phyloP scores from a whole-genome alignment of 2,797 vertebrate species.

The Valencia hispanica region DNA sequence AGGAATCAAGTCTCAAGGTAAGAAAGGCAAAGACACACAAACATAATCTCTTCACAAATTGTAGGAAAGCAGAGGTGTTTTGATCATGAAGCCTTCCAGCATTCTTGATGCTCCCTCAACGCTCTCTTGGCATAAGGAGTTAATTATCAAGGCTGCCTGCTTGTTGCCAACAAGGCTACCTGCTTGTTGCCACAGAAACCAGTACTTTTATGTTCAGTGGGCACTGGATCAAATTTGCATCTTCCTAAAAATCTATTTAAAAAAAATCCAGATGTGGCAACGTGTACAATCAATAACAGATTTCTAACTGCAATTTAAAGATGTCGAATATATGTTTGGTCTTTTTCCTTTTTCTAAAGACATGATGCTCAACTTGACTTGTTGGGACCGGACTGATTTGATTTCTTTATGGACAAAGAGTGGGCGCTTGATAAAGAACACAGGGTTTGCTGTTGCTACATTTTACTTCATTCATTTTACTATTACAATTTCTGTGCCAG shows the following conservation, averaged over 20 bases:
- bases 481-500: too few species aligned
- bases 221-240: constrained; percentile 7
- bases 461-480: too few species aligned
- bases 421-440: too few species aligned
- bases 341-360: not conserved
- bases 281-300: not conserved
- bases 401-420: too few species aligned
- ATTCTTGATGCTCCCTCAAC: constrained; percentile 25
- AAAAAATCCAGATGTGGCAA: constrained; percentile 24
- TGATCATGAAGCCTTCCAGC: constrained; percentile 41
- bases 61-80: constrained; percentile 34
- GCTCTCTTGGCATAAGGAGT: constrained; percentile 36
- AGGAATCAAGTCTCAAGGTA: constrained; percentile 34
- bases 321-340: not conserved
- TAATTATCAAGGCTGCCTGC: constrained; percentile 54
- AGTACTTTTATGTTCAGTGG: constrained; percentile 19
- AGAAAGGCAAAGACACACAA: constrained; percentile 31
- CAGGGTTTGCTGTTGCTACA: too few species aligned
- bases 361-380: not conserved
- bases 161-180: constrained; percentile 57
- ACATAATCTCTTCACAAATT: constrained; percentile 35
- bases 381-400: too few species aligned
- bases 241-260: constrained; percentile 51
- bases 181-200: constrained; percentile 61
- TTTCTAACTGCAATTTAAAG: not conserved